Percentiles rank a stretch among this genome's conserved stretches.
These are phyloP conservation scores for Stenodema calcarata DNA, from an alignment of 2,888 invertebrate genomes.

Conservation along the genomic window DNA sequence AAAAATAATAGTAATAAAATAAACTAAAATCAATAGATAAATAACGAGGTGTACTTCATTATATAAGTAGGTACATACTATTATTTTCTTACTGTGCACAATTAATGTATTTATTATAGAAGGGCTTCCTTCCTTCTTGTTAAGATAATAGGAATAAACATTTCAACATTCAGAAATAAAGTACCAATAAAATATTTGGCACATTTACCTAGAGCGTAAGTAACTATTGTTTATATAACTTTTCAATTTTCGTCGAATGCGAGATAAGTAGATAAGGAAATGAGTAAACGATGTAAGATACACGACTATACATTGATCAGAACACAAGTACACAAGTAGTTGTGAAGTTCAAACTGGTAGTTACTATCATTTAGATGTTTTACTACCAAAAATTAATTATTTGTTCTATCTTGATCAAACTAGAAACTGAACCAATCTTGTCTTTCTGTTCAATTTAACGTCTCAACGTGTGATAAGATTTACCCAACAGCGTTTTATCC, in stretches of 20 bases:
- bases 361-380: no score
- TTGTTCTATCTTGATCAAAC: no score
- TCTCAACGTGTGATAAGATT: no score
- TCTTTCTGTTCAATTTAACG: no score
- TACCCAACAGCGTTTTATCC: not conserved
- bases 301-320: not conserved
- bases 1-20: not conserved
- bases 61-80: not conserved
- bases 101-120: not conserved
- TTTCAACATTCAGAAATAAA: not conserved
- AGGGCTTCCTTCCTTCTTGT: not conserved
- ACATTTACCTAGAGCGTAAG: not conserved
- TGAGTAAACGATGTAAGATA: not conserved
- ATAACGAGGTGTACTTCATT: not conserved
- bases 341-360: no score
- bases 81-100: not conserved
- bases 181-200: slow-evolving; percentile 1
- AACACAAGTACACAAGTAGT: not conserved
- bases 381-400: no score
- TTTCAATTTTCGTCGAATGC: not conserved
- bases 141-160: not conserved
- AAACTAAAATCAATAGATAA: not conserved
- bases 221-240: not conserved
- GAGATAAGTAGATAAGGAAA: not conserved
- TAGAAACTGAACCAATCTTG: no score